phyloP scores from a whole-genome alignment of 2,113 vertebrate species.

The Tapirus terrestris region DNA sequence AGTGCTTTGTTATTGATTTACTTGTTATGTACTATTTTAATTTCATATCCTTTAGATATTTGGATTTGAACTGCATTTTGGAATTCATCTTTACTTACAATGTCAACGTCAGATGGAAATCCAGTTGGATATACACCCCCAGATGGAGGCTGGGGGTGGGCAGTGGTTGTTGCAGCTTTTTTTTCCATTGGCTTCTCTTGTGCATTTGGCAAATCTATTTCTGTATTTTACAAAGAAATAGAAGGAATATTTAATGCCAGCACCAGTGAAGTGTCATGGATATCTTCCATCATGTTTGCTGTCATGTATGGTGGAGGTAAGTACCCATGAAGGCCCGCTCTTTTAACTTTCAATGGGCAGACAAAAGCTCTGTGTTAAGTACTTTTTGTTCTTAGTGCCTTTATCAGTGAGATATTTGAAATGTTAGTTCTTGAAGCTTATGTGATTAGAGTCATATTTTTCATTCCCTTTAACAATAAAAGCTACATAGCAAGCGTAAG shows the following conservation, averaged over 20 bases:
- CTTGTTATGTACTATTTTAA: conserved; percentile 3
- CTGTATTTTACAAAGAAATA: conserved; percentile 97
- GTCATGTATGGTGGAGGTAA: conserved; percentile 94
- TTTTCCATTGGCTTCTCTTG: conserved; percentile 97
- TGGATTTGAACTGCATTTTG: conserved; percentile 60
- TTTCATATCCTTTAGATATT: conserved; percentile 74
- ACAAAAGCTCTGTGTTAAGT: not conserved
- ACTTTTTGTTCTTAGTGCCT: not conserved
- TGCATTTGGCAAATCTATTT: conserved; percentile 95
- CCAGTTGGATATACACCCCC: conserved; percentile 91
- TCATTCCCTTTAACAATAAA: not conserved
- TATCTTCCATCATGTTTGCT: conserved; percentile 95
- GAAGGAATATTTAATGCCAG: conserved; percentile 92
- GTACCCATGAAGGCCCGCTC: conserved; percentile 36
- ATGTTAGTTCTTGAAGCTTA: not conserved
- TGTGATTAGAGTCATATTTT: not conserved
- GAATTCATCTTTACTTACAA: conserved; percentile 72
- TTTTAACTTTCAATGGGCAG: not conserved
- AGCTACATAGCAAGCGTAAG: not conserved
- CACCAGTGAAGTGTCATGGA: conserved; percentile 96
- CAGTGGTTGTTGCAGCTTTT: conserved; percentile 92
- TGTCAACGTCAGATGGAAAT: conserved; percentile 89
- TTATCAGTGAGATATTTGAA: not conserved
- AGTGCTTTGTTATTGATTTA: not conserved
- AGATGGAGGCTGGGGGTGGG: conserved; percentile 96